Percentiles rank a stretch among this genome's conserved stretches.
Evolutionary conservation across 1,140 invertebrate genomes (phyloP).

Genomic region (Whitmania pigra): DNA sequence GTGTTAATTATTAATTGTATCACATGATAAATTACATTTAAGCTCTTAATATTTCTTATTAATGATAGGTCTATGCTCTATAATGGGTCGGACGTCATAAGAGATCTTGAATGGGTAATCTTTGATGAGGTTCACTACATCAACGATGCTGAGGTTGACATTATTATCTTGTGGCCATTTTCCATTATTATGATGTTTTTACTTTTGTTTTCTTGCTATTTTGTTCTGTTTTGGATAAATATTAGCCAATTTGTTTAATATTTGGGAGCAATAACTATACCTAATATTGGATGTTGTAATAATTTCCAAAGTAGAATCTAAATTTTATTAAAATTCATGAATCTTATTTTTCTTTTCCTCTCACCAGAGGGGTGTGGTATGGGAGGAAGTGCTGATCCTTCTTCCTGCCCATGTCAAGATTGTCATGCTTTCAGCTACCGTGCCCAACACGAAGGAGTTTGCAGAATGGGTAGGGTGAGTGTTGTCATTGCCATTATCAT

Average conservation of each 20-base stretch:
- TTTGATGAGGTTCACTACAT: constrained; percentile 99
- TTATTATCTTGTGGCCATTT: background rate
- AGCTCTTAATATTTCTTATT: too few relatives aligned
- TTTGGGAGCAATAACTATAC: too few relatives aligned
- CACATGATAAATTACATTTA: too few relatives aligned
- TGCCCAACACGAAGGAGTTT: constrained; percentile 90
- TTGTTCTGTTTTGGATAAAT: too few relatives aligned
- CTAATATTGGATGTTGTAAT: too few relatives aligned
- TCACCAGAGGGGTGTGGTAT: constrained; percentile 79
- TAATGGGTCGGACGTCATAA: constrained; percentile 79
- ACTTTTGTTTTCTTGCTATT: too few relatives aligned
- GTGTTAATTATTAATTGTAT: too few relatives aligned
- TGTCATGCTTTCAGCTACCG: constrained; percentile 92
- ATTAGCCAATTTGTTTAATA: too few relatives aligned
- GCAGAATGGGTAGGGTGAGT: constrained; percentile 84
- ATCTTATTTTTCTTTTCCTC: too few relatives aligned
- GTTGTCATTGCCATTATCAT: background rate
- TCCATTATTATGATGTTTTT: background rate
- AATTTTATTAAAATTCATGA: too few relatives aligned
- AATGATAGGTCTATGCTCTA: constrained; percentile 72
- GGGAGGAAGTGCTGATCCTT: constrained; percentile 96
- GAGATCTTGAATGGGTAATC: constrained; percentile 95
- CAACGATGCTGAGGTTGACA: constrained; percentile 76
- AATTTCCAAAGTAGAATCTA: too few relatives aligned
- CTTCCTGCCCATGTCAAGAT: constrained; percentile 85